Percentiles rank a stretch among this genome's conserved stretches.
Evolutionary conservation across 2,888 invertebrate genomes (phyloP).

Genomic region (Cataglyphis albicans): DNA sequence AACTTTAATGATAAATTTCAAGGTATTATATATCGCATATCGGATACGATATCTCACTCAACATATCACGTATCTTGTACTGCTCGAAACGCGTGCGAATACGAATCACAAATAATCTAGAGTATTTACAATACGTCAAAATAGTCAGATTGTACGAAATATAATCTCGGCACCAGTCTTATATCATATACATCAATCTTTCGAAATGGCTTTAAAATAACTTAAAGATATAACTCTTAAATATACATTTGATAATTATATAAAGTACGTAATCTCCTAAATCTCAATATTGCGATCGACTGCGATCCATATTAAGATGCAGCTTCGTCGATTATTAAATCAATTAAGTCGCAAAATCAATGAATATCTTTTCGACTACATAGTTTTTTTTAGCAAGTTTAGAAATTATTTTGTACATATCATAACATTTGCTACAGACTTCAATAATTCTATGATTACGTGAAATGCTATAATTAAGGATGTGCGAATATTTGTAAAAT

Average conservation of each 20-base stretch:
- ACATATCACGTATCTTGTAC: conserved; percentile 5
- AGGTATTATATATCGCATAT: neutral
- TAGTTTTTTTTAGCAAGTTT: neutral
- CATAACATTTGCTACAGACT: neutral
- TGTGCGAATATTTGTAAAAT: neutral
- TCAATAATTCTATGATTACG: neutral
- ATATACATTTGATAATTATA: neutral
- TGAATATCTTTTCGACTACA: neutral
- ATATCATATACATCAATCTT: neutral
- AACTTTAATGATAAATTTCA: conserved; percentile 14
- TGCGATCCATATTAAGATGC: neutral
- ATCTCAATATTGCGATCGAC: neutral
- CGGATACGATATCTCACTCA: conserved; percentile 25
- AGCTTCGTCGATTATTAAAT: neutral
- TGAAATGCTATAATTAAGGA: conserved; percentile 13
- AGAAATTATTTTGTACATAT: neutral
- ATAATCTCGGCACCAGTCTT: conserved; percentile 31
- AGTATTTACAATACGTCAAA: conserved; percentile 34
- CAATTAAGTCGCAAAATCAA: neutral
- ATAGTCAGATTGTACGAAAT: conserved; percentile 8
- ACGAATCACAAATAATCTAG: neutral
- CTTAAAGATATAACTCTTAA: neutral
- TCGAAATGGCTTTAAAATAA: neutral
- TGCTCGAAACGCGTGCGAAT: neutral
- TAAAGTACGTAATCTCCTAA: neutral